Evolutionary conservation across 1,140 invertebrate genomes (phyloP).

Genomic region (Carposina sasakii): DNA sequence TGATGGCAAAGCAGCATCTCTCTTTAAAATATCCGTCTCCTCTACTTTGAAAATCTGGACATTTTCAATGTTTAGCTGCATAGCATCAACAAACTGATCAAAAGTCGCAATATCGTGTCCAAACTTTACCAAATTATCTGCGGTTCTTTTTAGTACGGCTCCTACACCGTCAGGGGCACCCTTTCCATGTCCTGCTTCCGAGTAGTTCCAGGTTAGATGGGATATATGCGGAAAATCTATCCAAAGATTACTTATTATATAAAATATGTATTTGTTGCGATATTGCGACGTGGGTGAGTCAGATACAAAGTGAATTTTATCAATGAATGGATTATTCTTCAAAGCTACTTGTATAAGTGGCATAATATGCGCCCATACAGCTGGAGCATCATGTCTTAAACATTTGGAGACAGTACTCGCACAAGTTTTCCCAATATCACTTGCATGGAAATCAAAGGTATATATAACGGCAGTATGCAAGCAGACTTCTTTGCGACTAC

Average conservation of each 20-base stretch:
- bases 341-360: conserved; percentile 3
- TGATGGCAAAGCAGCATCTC: too few relatives aligned
- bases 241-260: conserved; percentile 13
- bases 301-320: conserved; percentile 16
- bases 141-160: too few relatives aligned
- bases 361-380: conserved; percentile 18
- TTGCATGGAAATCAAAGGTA: neutral
- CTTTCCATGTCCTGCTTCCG: conserved; percentile 21
- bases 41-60: neutral
- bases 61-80: conserved; percentile 3
- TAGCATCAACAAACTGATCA: conserved; percentile 8
- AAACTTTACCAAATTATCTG: too few relatives aligned
- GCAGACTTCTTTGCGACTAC: conserved; percentile 1
- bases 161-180: conserved; percentile 24
- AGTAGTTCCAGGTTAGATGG: conserved; percentile 19
- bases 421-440: neutral
- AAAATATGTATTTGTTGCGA: conserved; percentile 23
- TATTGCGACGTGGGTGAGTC: conserved; percentile 20
- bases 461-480: conserved; percentile 17
- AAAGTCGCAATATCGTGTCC: conserved; percentile 12
- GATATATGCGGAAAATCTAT: conserved; percentile 10
- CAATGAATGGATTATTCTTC: conserved; percentile 2
- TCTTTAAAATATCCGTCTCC: conserved; percentile 11
- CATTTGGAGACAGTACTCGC: conserved; percentile 16
- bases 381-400: conserved; percentile 13